Evolutionary conservation across 2,113 vertebrate species (phyloP).

Genomic region (Notarius lentiginosus): DNA sequence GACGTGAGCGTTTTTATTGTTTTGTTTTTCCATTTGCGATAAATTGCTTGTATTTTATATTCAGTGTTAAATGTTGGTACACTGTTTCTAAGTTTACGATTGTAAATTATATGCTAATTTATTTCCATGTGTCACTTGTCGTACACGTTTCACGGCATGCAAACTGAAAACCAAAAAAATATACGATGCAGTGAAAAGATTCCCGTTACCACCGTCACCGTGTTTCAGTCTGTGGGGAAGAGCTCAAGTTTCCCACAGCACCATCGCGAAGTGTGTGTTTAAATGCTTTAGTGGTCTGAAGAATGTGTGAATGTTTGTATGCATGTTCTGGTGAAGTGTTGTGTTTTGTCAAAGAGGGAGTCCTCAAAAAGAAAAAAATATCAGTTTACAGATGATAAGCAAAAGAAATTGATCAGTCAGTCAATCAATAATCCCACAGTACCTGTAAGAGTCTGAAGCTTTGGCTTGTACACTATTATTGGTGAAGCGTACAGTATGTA

Average conservation of each 20-base stretch:
- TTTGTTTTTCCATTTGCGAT: constrained; percentile 80
- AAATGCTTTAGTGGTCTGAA: constrained; percentile 23
- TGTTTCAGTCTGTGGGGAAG: constrained; percentile 83
- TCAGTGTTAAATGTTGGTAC: constrained; percentile 97
- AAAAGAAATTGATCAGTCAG: neutral
- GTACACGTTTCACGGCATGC: constrained; percentile 87
- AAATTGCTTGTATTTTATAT: constrained; percentile 97
- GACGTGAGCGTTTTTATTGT: constrained; percentile 75
- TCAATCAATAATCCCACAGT: constrained; percentile 29
- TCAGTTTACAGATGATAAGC: constrained; percentile 20
- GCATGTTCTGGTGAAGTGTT: constrained; percentile 32
- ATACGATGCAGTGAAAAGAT: constrained; percentile 80
- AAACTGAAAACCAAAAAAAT: constrained; percentile 72
- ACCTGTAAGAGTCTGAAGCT: constrained; percentile 41
- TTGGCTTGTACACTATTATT: constrained; percentile 46
- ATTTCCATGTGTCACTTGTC: constrained; percentile 93
- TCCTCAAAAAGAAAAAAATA: constrained; percentile 20
- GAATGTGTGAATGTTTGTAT: constrained; percentile 27
- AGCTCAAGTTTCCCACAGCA: constrained; percentile 68
- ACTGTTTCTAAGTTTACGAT: constrained; percentile 92
- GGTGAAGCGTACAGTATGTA: constrained; percentile 50
- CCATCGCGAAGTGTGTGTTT: constrained; percentile 11
- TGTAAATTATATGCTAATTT: constrained; percentile 99
- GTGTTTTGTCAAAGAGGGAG: constrained; percentile 21
- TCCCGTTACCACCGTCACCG: constrained; percentile 72